These are phyloP conservation scores for Anticlea derivata DNA, from an alignment of 2,888 invertebrate genomes.

Conservation along the genomic window DNA sequence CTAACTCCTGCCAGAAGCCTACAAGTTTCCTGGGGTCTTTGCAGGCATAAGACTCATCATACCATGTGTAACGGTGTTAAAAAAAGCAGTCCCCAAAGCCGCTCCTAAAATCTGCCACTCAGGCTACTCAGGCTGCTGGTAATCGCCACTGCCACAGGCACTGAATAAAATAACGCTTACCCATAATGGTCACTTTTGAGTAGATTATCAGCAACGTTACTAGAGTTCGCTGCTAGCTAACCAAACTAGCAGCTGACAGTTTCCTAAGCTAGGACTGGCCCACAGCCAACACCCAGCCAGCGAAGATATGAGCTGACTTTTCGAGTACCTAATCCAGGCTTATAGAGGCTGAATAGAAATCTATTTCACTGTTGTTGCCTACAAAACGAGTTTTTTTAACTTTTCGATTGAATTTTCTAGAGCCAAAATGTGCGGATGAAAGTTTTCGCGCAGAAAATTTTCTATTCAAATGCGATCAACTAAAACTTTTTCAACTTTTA, in stretches of 20 bases:
- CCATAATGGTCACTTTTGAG: too few species aligned
- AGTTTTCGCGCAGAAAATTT: conserved; percentile 11
- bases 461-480: conserved; percentile 5
- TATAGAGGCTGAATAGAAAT: conserved; percentile 27
- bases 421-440: conserved; percentile 3
- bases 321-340: conserved; percentile 33
- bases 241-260: background rate
- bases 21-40: too few species aligned
- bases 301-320: conserved; percentile 31
- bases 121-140: too few species aligned
- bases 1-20: too few species aligned
- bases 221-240: too few species aligned
- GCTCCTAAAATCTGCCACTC: too few species aligned
- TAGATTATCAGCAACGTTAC: too few species aligned
- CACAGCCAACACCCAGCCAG: conserved; percentile 27
- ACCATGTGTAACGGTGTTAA: too few species aligned
- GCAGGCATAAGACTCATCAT: too few species aligned
- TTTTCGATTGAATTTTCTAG: conserved; percentile 15
- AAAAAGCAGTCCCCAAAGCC: too few species aligned
- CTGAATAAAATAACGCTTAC: too few species aligned
- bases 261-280: conserved; percentile 20
- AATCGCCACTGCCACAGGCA: too few species aligned
- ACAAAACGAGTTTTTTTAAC: conserved; percentile 16
- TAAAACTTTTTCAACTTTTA: conserved; percentile 10
- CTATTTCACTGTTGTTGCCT: conserved; percentile 25